Percentiles rank a stretch among this genome's conserved stretches.
Conservation (phyloP, 1,140 invertebrate species). For the Philopotamus ludificatus region DNA sequence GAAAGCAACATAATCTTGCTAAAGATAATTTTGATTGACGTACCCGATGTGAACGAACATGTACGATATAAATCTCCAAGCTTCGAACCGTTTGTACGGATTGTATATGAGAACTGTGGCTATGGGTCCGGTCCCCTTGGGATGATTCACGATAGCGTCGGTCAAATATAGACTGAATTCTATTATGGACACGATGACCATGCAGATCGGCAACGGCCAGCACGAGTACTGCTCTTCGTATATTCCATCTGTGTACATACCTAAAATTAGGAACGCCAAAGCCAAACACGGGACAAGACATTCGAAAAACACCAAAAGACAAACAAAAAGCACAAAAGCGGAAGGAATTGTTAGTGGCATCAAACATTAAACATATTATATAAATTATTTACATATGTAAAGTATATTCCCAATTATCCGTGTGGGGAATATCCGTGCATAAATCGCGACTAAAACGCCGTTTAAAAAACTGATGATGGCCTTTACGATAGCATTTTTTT, state of each 20-base stretch:
- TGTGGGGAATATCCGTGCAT: background rate
- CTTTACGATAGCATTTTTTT: no score
- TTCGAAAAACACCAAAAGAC: background rate
- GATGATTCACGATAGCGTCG: constrained; percentile 57
- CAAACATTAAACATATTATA: background rate
- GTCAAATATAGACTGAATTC: constrained; percentile 70
- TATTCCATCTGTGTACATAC: constrained; percentile 62
- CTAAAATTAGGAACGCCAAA: background rate
- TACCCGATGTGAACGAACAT: constrained; percentile 96
- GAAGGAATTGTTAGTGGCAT: background rate
- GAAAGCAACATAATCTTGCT: background rate
- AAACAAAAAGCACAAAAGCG: background rate
- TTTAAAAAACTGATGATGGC: no score
- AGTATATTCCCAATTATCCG: background rate
- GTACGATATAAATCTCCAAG: constrained; percentile 91
- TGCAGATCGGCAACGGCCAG: constrained; percentile 81
- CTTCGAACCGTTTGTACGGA: constrained; percentile 81
- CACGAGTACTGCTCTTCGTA: constrained; percentile 87
- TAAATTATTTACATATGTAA: background rate
- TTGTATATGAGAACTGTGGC: constrained; percentile 85
- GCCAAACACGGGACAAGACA: background rate
- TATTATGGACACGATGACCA: constrained; percentile 74
- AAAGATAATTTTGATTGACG: constrained; percentile 44
- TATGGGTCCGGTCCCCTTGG: constrained; percentile 67
- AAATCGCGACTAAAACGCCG: background rate